Evolutionary conservation across 2,888 invertebrate species (phyloP).

Genomic region (Empis livida): DNA sequence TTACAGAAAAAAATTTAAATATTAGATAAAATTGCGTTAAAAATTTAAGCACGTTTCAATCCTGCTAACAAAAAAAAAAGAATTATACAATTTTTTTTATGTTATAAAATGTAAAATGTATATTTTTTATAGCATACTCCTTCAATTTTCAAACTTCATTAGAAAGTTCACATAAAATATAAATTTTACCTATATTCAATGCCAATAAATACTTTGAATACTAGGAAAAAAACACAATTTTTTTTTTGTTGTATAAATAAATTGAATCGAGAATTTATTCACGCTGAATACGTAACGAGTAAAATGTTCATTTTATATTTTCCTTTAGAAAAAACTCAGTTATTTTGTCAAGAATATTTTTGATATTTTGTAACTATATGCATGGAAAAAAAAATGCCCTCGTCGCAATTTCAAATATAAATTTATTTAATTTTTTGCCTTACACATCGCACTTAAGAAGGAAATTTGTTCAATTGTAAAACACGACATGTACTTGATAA

Average conservation of each 20-base stretch:
- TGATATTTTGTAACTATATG: neutral
- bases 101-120: too few species aligned
- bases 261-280: neutral
- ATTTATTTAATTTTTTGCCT: neutral
- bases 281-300: neutral
- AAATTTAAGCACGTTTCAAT: too few species aligned
- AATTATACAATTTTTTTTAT: too few species aligned
- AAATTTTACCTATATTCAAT: too few species aligned
- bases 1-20: too few species aligned
- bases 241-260: neutral
- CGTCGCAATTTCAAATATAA: neutral
- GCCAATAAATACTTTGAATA: too few species aligned
- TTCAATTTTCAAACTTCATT: too few species aligned
- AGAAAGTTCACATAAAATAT: too few species aligned
- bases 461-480: conserved; percentile 10
- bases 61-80: too few species aligned
- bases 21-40: too few species aligned
- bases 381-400: neutral
- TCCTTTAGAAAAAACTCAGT: neutral
- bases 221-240: neutral
- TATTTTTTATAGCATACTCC: too few species aligned
- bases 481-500: conserved; percentile 11
- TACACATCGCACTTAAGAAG: neutral
- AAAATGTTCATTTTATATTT: neutral
- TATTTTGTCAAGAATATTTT: neutral